phyloP scores from a whole-genome alignment of 2,797 vertebrate species.

The Centroberyx gerrardi region DNA sequence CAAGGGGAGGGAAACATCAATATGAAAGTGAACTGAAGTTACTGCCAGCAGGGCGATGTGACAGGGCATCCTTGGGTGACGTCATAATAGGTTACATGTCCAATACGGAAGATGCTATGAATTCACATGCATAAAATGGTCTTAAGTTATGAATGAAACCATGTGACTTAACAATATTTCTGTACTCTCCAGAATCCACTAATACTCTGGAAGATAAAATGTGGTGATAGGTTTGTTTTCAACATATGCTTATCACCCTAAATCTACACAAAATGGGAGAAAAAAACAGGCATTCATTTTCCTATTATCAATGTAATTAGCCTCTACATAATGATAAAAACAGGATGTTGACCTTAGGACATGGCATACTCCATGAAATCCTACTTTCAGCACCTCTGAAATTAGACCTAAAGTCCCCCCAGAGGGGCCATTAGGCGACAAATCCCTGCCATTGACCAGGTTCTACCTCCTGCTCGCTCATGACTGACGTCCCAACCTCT shows the following conservation, averaged over 20 bases:
- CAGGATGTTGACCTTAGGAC: slow-evolving; percentile 45
- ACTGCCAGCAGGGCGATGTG: slow-evolving; percentile 48
- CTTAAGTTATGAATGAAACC: slow-evolving; percentile 10
- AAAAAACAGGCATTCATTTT: slow-evolving; percentile 16
- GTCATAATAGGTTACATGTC: slow-evolving; percentile 49
- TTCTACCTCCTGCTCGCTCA: slow-evolving; percentile 73
- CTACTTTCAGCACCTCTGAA: slow-evolving; percentile 81
- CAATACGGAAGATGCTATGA: slow-evolving; percentile 17
- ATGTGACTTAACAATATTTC: slow-evolving; percentile 5
- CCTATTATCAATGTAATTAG: slow-evolving; percentile 45
- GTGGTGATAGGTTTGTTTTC: not conserved
- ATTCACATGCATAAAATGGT: slow-evolving; percentile 12
- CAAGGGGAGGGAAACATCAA: slow-evolving; percentile 76
- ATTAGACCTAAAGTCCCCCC: slow-evolving; percentile 77
- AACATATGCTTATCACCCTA: not conserved
- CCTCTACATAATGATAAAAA: slow-evolving; percentile 54
- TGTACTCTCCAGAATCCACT: not conserved
- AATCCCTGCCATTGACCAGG: slow-evolving; percentile 78
- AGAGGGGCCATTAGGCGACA: slow-evolving; percentile 78
- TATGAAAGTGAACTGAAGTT: slow-evolving; percentile 74
- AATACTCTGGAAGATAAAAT: slow-evolving; percentile 9
- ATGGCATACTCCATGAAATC: slow-evolving; percentile 70
- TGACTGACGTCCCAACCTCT: slow-evolving; percentile 66
- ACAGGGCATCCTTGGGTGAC: slow-evolving; percentile 54
- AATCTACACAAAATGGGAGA: not conserved